phyloP scores from a whole-genome alignment of 2,797 vertebrate species.

The Potorous gilbertii region DNA sequence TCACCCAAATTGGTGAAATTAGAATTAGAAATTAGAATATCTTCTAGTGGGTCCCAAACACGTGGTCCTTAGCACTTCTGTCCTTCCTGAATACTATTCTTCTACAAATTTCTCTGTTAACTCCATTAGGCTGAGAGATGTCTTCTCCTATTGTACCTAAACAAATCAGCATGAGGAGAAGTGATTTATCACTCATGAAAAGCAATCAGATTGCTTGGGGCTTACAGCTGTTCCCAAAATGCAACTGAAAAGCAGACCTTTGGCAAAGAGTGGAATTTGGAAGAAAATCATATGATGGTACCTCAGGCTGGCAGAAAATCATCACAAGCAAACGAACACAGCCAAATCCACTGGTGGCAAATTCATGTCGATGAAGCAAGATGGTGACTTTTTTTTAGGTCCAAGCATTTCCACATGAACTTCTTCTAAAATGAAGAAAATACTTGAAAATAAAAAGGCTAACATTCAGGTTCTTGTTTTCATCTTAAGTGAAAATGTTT shows the following conservation, averaged over 20 bases:
- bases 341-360: conserved; percentile 30
- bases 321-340: conserved; percentile 67
- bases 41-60: conserved; percentile 47
- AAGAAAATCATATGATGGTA: conserved; percentile 71
- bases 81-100: not conserved
- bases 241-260: conserved; percentile 78
- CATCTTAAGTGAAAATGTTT: conserved; percentile 40
- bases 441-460: conserved; percentile 27
- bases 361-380: conserved; percentile 51
- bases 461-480: conserved; percentile 15
- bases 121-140: conserved; percentile 46
- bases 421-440: conserved; percentile 22
- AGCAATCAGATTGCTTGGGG: conserved; percentile 74
- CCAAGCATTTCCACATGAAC: not conserved
- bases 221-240: conserved; percentile 79
- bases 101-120: conserved; percentile 38
- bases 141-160: conserved; percentile 66
- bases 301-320: conserved; percentile 71
- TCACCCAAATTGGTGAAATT: not conserved
- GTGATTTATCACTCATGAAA: conserved; percentile 79
- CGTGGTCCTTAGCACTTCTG: conserved; percentile 33
- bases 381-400: not conserved
- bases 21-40: conserved; percentile 24
- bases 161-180: conserved; percentile 68
- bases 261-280: conserved; percentile 74